These are phyloP conservation scores for Lottia scabra DNA, from an alignment of 2,888 invertebrate species.

Conservation along the genomic window DNA sequence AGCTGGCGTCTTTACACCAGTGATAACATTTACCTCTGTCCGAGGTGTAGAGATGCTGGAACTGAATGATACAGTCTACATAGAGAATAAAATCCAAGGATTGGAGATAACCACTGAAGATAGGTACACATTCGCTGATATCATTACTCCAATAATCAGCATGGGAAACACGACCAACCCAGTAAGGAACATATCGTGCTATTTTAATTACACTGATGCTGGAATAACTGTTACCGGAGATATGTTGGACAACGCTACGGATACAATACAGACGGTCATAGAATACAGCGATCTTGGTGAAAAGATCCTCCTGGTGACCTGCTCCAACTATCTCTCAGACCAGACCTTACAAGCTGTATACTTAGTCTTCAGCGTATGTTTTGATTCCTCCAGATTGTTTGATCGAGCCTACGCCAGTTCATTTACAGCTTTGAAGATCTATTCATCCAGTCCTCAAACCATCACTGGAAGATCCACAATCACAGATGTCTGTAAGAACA, in stretches of 20 bases:
- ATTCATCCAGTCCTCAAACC: background rate
- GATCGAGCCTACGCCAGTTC: background rate
- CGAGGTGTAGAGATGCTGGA: background rate
- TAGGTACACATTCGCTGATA: background rate
- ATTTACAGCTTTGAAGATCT: background rate
- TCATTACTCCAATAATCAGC: background rate
- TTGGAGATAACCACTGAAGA: background rate
- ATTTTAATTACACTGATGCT: background rate
- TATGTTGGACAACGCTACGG: background rate
- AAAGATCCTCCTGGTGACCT: slow-evolving; percentile 6
- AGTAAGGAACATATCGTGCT: background rate
- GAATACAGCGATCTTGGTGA: background rate
- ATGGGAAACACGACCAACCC: background rate
- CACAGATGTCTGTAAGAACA: background rate
- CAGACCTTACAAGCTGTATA: slow-evolving; percentile 6
- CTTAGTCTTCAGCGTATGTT: slow-evolving; percentile 16
- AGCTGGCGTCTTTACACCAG: background rate
- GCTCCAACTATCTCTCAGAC: slow-evolving; percentile 8
- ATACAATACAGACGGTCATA: background rate
- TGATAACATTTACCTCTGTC: background rate
- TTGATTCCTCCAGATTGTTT: slow-evolving; percentile 11
- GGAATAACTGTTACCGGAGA: background rate
- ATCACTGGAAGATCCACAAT: background rate
- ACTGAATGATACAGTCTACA: background rate
- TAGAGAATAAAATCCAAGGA: background rate